Percentiles rank a stretch among this genome's conserved stretches.
phyloP scores from a whole-genome alignment of 2,797 vertebrate genomes.

The Chaenodraco wilsoni region DNA sequence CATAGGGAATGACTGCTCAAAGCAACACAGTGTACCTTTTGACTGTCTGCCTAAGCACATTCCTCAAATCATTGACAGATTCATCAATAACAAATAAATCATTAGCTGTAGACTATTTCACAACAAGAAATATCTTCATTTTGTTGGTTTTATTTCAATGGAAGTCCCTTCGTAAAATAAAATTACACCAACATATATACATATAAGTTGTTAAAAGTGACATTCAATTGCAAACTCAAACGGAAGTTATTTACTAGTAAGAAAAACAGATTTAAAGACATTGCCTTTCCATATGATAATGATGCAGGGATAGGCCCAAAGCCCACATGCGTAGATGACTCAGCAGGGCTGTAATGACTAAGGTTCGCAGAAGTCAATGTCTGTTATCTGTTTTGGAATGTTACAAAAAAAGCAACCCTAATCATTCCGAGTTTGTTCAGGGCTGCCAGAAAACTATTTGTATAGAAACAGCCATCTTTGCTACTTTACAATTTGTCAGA shows the following conservation, averaged over 20 bases:
- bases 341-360: conserved; percentile 46
- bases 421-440: background rate
- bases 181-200: background rate
- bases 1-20: background rate
- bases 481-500: background rate
- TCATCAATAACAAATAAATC: background rate
- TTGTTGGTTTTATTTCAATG: background rate
- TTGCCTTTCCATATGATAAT: background rate
- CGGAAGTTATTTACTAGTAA: background rate
- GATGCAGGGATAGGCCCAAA: background rate
- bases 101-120: background rate
- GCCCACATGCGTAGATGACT: conserved; percentile 35
- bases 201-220: background rate
- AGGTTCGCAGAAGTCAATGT: background rate
- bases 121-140: background rate
- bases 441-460: background rate
- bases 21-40: background rate
- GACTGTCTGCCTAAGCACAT: background rate
- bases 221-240: background rate
- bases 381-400: conserved; percentile 12
- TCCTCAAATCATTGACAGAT: background rate
- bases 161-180: background rate
- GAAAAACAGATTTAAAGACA: background rate
- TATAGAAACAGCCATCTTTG: conserved; percentile 13
- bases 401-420: background rate